Evolutionary conservation across 2,797 vertebrate species (phyloP), one percentile per base, ranked within the genome.

Genomic region (Labeo calbasu): DNA sequence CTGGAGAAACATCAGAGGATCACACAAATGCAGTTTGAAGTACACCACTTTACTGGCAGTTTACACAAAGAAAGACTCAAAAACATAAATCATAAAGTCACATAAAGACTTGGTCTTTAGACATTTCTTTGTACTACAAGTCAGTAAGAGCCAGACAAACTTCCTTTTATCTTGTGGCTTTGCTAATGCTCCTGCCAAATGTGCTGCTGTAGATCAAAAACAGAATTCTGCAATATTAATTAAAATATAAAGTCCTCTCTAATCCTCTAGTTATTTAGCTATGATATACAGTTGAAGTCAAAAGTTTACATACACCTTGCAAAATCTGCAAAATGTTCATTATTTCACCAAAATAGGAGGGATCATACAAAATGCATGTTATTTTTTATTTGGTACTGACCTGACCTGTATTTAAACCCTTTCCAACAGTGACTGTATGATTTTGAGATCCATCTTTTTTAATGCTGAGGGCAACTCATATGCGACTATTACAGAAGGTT

Each of bases 1-100:
- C 98, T 99, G 76, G 13, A 72, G 43, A 77, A 83, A 72, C 19
- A 66, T 10, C 43, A 21, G 66, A 32, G 25, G 28, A 70, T 57
- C 9, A 66, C 25, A 87, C 51, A 79, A 71, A 36, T 6, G 9
- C 5, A 40, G 46, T 14, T 51, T 43, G 23, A 51, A 82, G 13
- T 25, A 66, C 46, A 40, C 14, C 36, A 73, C 13, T 65, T 32
- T 32, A 63, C 23, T 36, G n/a, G 23, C 15, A 28, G 17, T 21
- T 21, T 19, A 81, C 81, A 46, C 55, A 78, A 63, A 63, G 15
- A 61, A 32, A 77, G 17, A 80, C 36, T 57, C 32, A 70, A 57
- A 55, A 75, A 55, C 28, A 73, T 32, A n/a, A 59, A 10, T 15
- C 25, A 32, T 25, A 65, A 32, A 65, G 4, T 40, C 7, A 43